A percentile compares a stretch with the other conserved stretches of the same genome.
These are phyloP conservation scores for Alexandromys fortis DNA, from an alignment of 2,113 vertebrate species.

Conservation along the genomic window DNA sequence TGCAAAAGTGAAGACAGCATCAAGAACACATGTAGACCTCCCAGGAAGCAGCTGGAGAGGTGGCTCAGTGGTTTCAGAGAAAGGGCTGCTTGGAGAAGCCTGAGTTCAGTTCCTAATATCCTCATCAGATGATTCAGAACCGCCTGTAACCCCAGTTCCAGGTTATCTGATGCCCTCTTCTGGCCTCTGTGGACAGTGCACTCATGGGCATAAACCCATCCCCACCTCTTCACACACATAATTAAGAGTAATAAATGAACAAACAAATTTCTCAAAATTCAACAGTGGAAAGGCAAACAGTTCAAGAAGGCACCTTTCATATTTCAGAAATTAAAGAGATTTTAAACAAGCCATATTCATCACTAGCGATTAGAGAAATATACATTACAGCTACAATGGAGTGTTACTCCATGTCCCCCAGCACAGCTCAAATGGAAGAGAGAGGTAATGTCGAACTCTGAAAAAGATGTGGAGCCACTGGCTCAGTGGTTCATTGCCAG, in stretches of 20 bases:
- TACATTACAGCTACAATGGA: not conserved
- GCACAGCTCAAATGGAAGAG: not conserved
- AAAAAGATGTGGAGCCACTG: not conserved
- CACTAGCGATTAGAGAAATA: not conserved
- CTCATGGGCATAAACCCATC: not conserved
- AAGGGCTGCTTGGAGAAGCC: not conserved
- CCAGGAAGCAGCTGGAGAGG: not conserved
- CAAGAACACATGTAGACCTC: not conserved
- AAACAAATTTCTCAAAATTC: not conserved
- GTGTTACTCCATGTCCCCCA: not conserved
- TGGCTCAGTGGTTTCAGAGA: not conserved
- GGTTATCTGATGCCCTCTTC: not conserved
- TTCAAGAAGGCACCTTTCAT: not conserved
- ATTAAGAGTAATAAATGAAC: not conserved
- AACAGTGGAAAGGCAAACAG: not conserved
- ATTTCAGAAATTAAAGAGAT: not conserved
- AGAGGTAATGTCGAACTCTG: not conserved
- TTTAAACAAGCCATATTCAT: not conserved
- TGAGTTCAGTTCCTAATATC: not conserved
- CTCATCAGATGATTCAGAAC: not conserved
- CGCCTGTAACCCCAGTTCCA: not conserved
- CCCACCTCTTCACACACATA: not conserved
- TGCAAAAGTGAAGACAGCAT: not conserved
- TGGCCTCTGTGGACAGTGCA: not conserved
- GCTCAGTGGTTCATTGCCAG: not conserved